Evolutionary conservation across 1,140 invertebrate species (phyloP), one percentile per base, ranked within the genome.

Genomic region (Aricia agestis): DNA sequence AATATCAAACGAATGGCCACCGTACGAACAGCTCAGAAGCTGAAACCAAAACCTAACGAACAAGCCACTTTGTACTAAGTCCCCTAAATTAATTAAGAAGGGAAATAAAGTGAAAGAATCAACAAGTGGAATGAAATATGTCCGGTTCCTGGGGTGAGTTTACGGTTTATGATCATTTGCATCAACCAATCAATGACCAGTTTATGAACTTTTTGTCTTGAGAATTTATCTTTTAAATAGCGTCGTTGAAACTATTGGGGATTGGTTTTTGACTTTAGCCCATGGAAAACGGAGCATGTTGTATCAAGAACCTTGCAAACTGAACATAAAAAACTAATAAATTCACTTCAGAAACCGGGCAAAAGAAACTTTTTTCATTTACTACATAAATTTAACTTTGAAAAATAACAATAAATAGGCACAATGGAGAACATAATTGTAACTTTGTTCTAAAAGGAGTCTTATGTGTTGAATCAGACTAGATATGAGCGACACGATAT

Each of bases 1-100:
- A 85, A 85, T 83, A 84, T 82, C 78, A 79, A 87, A 90, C 77
- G 82, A 83, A 91, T 89, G 89, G 89, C 89, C 86, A 87, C 86
- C 72, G 73, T 78, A 80, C 78, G 79, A 74, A 81, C 81, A 84
- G 84, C 83, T 86, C 83, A 77, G 69, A 85, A 86, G 86, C 85
- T 81, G 73, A 82, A 79, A 78, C 73, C 66, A 78, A 74, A 69
- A 73, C 74, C 76, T 77, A 74, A 81, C 74, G 77, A 83, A 82
- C 79, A 82, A 70, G 79, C 82, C 84, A 80, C 72, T 90, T 90
- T 90, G 88, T 90, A 90, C 88, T 87, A 86, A 83, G 73, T 82
- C 72, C 75, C 70, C 65, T 73, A 79, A 76, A 82, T 76, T 76
- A 76, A 79, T 79, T 63, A 80, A 82, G 75, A 81, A 82, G 82